Base-by-base conservation (phyloP, 2,888 invertebrate genomes). In the Apamea crenata region DNA sequence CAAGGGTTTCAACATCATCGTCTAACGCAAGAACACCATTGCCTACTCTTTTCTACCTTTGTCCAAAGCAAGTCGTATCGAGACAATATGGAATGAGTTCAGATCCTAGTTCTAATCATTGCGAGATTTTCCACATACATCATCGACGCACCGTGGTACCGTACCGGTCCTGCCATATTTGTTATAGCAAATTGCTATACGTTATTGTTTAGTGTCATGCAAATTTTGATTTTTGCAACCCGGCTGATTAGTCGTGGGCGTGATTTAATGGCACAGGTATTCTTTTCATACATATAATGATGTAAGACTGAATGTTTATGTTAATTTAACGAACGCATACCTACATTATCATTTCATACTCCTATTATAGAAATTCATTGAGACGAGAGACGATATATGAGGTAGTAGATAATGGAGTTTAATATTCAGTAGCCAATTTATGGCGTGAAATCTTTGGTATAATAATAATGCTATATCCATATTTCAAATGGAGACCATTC, bases 201-300 rank as follows among this genome's bases (percentile, higher is more conserved):
- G 61, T 80, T 78, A 83, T 81, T 85, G 86, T 86, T 83, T 80
- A 71, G 81, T 91, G 91, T 91, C 91, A 94, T 93, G 93, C 93
- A 92, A 94, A 94, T 94, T 92, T 88, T 70, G 78, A 93, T 94
- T 94, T 94, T 94, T 94, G 94, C 93, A 92, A 92, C 61, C 29
- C 81, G 83, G 84, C 85, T 88, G 87, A 91, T 90, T 87, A 73
- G 73, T 50, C 74, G 94, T 92, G 88, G 94, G 93, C 90, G 93
- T 90, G 90, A 90, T 89, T 87, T 86, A 90, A 86, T 87, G 85
- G 74, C 82, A 86, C 84, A 86, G 85, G 87, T 85, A 91, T 90
- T 91, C 90, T 90, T 91, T 92, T 89, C 89, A 87, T 89, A 84
- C 79, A 83, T 53, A 80, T 74, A 85, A 89, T 89, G 88, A 87